A percentile compares a stretch with the other conserved stretches of the same genome.
Evolutionary conservation across 2,113 vertebrate genomes (phyloP).

Genomic region (Erinaceus europaeus): DNA sequence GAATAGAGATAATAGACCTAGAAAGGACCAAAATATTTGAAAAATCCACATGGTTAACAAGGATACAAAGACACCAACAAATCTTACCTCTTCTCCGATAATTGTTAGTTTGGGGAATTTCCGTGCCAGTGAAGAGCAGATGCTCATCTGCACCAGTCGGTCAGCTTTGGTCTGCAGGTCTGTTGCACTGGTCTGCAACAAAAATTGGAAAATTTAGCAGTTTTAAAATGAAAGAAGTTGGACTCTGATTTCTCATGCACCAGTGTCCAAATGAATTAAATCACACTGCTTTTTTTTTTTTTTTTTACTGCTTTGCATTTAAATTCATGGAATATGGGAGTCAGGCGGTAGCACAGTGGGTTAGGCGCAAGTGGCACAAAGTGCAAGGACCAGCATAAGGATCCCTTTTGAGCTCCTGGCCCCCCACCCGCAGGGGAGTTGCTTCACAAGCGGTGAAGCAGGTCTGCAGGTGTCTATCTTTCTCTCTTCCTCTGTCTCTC

Average conservation of each 20-base stretch:
- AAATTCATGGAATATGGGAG: no score
- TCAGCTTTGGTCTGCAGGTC: conserved; percentile 98
- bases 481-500: no score
- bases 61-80: neutral
- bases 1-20: neutral
- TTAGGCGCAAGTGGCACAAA: no score
- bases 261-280: neutral
- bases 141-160: conserved; percentile 93
- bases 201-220: neutral
- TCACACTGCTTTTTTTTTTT: neutral
- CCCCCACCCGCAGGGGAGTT: no score
- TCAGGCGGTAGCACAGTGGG: no score
- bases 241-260: neutral
- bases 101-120: conserved; percentile 94
- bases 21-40: neutral
- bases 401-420: no score
- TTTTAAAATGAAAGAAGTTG: neutral
- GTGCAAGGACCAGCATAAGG: no score
- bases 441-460: no score
- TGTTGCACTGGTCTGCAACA: conserved; percentile 85
- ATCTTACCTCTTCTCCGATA: conserved; percentile 95
- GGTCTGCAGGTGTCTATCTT: no score
- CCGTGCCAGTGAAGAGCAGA: conserved; percentile 91
- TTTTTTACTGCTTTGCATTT: no score
- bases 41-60: neutral